Evolutionary conservation across 1,140 invertebrate species (phyloP), one percentile per base, ranked within the genome.

Genomic region (Leptinotarsa undecemlineata): DNA sequence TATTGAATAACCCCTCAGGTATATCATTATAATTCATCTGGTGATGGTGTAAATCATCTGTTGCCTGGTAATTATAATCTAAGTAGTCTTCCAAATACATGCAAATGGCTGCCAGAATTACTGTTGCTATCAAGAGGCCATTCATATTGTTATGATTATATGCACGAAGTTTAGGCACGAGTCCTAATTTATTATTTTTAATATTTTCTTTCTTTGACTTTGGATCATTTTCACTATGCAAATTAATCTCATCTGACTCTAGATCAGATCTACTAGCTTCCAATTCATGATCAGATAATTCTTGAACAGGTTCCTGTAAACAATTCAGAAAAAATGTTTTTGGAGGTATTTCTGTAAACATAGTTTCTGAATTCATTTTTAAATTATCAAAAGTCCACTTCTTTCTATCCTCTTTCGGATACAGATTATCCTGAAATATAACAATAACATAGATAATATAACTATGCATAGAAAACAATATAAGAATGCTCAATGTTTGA

Each of bases 231-330:
- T 69, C 26, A 21, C 68, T 69, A 33, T 33, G 5, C 14, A 26
- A 33, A n/a, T 2, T 42, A 20, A 69, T 51, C 6, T 33, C n/a
- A 33, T 69, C 26, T n/a, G 4, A 5, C 11, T 69, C 67, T 15
- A 17, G 23, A 15, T 68, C 67, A 15, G 67, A 68, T 17, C 33
- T 14, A 21, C 21, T 68, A 48, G 2, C 21, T 42, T 26, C 67
- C 42, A 68, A 33, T 48, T 68, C 68, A 48, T 69, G 42, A 33
- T 69, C 68, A 20, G 68, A 26, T 20, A 69, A 6, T 20, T 69
- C 68, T 33, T 69, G 68, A 13, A 69, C 42, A 69, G 26, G 68
- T 15, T 69, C 68, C 33, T 69, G 20, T 26, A 69, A n/a, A 51
- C 26, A 69, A 51, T 69, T 69, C 26, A 42, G 26, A 33, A 33